phyloP scores from a whole-genome alignment of 2,797 vertebrate genomes.

The Rallus crepitans region DNA sequence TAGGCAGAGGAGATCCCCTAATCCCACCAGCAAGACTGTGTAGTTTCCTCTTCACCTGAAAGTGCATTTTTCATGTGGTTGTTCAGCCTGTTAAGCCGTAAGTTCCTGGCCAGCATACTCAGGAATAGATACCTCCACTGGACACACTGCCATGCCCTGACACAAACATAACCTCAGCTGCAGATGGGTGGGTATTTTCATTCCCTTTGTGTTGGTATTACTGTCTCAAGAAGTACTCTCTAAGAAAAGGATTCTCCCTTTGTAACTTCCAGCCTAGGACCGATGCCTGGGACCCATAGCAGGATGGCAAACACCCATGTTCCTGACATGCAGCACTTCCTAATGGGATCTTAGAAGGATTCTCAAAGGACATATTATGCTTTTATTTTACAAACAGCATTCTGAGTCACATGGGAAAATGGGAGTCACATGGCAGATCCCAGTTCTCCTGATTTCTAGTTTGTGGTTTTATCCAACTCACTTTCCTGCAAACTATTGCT shows the following conservation, averaged over 20 bases:
- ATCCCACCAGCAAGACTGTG: neutral
- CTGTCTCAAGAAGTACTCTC: neutral
- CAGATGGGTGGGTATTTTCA: neutral
- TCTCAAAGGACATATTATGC: neutral
- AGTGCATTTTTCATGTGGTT: neutral
- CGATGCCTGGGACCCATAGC: neutral
- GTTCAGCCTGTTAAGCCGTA: accelerated
- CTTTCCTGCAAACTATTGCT: neutral
- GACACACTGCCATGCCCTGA: accelerated
- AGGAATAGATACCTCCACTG: neutral
- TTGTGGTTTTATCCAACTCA: neutral
- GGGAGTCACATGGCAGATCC: neutral
- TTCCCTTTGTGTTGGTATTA: neutral
- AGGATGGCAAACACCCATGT: accelerated
- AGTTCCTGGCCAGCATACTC: neutral
- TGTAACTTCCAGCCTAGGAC: neutral
- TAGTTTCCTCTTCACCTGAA: neutral
- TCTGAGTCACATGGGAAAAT: neutral
- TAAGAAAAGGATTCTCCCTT: neutral
- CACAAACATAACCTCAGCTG: neutral
- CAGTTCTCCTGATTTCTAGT: neutral
- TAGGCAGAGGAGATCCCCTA: neutral
- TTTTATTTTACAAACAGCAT: neutral
- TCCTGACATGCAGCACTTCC: neutral
- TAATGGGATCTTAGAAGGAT: neutral